These are phyloP conservation scores for Ectemnius lituratus DNA, from an alignment of 2,888 invertebrate species.

Conservation along the genomic window DNA sequence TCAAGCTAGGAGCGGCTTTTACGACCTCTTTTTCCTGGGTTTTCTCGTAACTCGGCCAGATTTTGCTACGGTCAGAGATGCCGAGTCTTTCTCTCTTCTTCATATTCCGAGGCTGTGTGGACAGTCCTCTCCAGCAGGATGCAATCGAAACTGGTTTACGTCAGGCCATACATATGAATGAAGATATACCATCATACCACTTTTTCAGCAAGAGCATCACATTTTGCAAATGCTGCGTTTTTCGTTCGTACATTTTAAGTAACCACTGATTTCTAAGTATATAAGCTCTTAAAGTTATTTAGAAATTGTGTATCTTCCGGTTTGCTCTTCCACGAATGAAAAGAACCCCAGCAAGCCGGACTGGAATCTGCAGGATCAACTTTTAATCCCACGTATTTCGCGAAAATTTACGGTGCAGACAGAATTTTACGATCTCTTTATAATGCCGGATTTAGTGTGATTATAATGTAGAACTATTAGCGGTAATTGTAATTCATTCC, in stretches of 20 bases:
- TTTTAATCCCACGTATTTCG: too few species aligned
- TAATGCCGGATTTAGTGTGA: too few species aligned
- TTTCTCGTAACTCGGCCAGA: slow-evolving; percentile 39
- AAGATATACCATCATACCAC: slow-evolving; percentile 22
- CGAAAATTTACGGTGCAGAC: too few species aligned
- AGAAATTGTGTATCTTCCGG: too few species aligned
- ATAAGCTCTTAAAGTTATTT: too few species aligned
- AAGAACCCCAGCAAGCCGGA: too few species aligned
- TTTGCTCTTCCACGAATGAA: too few species aligned
- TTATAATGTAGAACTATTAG: too few species aligned
- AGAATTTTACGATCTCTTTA: too few species aligned
- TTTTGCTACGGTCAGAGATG: slow-evolving; percentile 18
- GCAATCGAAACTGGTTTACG: slow-evolving; percentile 46
- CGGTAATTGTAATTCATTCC: too few species aligned
- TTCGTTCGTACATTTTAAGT: slow-evolving; percentile 46
- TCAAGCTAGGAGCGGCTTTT: too few species aligned
- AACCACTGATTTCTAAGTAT: slow-evolving; percentile 4
- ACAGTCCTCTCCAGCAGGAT: slow-evolving; percentile 19
- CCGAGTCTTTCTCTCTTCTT: slow-evolving; percentile 21
- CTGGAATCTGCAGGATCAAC: too few species aligned
- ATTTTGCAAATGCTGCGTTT: slow-evolving; percentile 15
- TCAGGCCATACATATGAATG: slow-evolving; percentile 53
- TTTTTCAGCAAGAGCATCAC: slow-evolving; percentile 43
- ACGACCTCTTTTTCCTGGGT: slow-evolving; percentile 1
- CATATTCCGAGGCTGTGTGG: slow-evolving; percentile 25